Evolutionary conservation across 2,888 invertebrate species (phyloP), one percentile per base, ranked within the genome.

Genomic region (Brachynemurus nebulosus): DNA sequence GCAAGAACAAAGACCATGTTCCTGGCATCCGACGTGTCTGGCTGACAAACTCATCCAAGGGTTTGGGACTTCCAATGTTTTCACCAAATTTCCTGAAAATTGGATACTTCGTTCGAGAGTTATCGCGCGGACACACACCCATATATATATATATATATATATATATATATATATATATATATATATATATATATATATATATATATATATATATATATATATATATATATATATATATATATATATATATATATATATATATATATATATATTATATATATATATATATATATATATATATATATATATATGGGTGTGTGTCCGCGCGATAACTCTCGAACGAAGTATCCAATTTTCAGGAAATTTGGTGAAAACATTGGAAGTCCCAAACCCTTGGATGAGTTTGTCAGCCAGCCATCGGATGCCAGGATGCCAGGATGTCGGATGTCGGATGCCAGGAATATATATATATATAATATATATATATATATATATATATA

Each of bases 101-200:
- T n/a, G n/a, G n/a, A n/a, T n/a, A n/a, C n/a, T n/a, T n/a, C n/a
- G n/a, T 6, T 12, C 34, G 12, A 12, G 34, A 34, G 14, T 34
- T 8, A 14, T 12, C 14, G 16, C 16, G 16, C 16, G 12, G n/a
- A 35, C 16, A 35, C 16, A 35, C 16, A 35, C 16, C n/a, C 16
- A 35, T 35, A 35, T 35, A 35, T 35, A 35, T 35, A 35, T 35
- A 35, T 35, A 35, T 34, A 34, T 34, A 34, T 34, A 34, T 34
- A 34, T 34, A 34, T 34, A 34, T 34, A 23, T 23, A 23, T 23
- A 23, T 23, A 23, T 23, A 23, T 23, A 23, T 23, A 23, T 23
- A 23, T 23, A 23, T 12, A 23, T 23, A 23, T 23, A 23, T 23
- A 23, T 23, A 23, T 23, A 23, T 23, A 23, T 8, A 35, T 35